Conservation (phyloP, 2,888 invertebrate species). For the Drosophila atroscutellata region DNA sequence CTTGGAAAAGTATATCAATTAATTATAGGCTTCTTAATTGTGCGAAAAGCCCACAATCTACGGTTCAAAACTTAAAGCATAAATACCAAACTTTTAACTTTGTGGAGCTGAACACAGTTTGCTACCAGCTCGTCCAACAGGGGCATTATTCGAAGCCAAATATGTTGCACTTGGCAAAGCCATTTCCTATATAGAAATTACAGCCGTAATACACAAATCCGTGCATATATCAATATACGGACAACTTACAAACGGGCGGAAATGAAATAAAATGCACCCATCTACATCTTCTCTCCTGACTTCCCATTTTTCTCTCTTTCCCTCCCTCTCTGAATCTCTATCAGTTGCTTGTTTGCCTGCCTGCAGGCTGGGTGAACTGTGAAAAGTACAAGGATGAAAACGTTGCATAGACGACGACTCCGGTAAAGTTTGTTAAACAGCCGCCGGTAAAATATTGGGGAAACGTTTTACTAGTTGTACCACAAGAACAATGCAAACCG, state of each 20-base stretch:
- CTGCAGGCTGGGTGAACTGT: constrained; percentile 27
- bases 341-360: constrained; percentile 31
- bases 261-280: constrained; percentile 51
- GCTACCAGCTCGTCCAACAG: background rate
- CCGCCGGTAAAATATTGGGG: constrained; percentile 61
- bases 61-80: constrained; percentile 25
- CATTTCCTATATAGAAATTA: constrained; percentile 38
- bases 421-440: constrained; percentile 60
- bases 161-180: constrained; percentile 41
- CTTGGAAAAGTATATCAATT: background rate
- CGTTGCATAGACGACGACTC: constrained; percentile 24
- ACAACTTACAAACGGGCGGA: constrained; percentile 37
- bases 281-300: constrained; percentile 14
- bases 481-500: constrained; percentile 34
- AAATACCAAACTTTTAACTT: constrained; percentile 15
- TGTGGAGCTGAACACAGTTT: constrained; percentile 3
- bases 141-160: constrained; percentile 28
- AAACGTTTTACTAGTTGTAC: constrained; percentile 35
- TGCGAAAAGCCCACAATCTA: background rate
- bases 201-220: constrained; percentile 17
- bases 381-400: constrained; percentile 23
- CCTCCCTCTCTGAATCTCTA: background rate
- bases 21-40: background rate
- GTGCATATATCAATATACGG: constrained; percentile 33
- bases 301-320: background rate